phyloP scores from a whole-genome alignment of 2,113 vertebrate genomes.

The Osmerus mordax region DNA sequence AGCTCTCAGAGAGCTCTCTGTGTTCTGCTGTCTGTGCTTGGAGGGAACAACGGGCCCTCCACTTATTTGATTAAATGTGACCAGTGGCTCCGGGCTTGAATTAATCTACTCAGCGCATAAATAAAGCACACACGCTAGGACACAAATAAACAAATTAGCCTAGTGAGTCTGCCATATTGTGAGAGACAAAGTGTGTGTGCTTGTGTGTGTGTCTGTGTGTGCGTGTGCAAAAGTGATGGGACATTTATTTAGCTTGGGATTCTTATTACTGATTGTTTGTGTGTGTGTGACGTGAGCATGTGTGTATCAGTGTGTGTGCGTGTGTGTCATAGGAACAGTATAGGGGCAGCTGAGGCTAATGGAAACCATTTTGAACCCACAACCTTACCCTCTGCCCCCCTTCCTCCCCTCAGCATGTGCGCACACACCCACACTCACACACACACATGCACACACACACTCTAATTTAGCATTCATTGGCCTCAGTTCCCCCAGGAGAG shows the following conservation, averaged over 20 bases:
- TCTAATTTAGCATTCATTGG: slow-evolving; percentile 9
- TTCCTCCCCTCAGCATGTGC: not conserved
- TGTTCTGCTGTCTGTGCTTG: slow-evolving; percentile 5
- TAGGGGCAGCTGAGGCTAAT: not conserved
- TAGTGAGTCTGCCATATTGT: not conserved
- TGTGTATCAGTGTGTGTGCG: not conserved
- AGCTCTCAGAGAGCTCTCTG: not conserved
- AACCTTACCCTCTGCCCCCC: not conserved
- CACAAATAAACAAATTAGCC: slow-evolving; percentile 14
- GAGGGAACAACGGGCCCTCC: not conserved
- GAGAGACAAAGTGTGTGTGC: not conserved
- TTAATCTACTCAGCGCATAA: slow-evolving; percentile 12
- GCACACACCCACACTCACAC: too few species aligned
- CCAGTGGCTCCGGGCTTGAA: slow-evolving; percentile 20
- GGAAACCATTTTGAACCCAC: not conserved
- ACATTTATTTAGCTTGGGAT: not conserved
- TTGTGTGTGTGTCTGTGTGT: not conserved
- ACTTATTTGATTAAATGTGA: slow-evolving; percentile 36
- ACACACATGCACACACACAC: not conserved
- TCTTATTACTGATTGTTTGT: not conserved
- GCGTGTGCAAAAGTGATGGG: not conserved
- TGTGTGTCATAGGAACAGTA: not conserved
- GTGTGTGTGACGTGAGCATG: not conserved
- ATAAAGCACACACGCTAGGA: not conserved
- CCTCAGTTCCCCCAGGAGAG: not conserved